phyloP scores from a whole-genome alignment of 2,113 vertebrate species.

The Oplegnathus fasciatus region DNA sequence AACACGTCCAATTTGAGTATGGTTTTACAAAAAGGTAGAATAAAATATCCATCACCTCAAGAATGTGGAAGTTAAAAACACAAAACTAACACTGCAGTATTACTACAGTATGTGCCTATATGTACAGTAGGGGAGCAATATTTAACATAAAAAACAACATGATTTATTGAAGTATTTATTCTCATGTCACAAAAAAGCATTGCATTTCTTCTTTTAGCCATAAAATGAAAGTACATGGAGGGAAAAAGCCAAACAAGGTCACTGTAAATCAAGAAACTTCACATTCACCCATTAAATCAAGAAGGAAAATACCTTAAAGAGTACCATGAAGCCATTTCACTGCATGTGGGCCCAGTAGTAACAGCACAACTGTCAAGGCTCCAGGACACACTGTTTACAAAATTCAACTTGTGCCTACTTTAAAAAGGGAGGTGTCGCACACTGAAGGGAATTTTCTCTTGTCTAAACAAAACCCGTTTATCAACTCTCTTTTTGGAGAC shows the following conservation, averaged over 20 bases:
- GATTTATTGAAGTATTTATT: slow-evolving; percentile 15
- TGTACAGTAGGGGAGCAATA: background rate
- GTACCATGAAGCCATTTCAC: background rate
- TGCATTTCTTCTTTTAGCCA: background rate
- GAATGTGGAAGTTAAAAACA: background rate
- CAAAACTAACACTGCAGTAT: too few species aligned
- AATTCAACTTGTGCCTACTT: background rate
- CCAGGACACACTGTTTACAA: background rate
- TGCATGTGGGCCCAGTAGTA: background rate
- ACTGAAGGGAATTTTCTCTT: background rate
- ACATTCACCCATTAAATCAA: background rate
- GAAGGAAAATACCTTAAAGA: too few species aligned
- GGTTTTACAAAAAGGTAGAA: background rate
- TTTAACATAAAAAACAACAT: background rate
- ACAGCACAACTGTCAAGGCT: background rate
- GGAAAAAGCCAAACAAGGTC: background rate
- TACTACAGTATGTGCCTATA: background rate
- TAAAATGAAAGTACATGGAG: background rate
- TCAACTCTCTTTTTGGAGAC: background rate
- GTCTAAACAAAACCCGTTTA: slow-evolving; percentile 1
- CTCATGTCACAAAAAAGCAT: background rate
- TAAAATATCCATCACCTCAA: background rate
- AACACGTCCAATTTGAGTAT: background rate
- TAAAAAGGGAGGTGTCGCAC: background rate
- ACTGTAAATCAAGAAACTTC: background rate